phyloP scores from a whole-genome alignment of 2,113 vertebrate genomes.

The Cyphomyrus plagiostoma region DNA sequence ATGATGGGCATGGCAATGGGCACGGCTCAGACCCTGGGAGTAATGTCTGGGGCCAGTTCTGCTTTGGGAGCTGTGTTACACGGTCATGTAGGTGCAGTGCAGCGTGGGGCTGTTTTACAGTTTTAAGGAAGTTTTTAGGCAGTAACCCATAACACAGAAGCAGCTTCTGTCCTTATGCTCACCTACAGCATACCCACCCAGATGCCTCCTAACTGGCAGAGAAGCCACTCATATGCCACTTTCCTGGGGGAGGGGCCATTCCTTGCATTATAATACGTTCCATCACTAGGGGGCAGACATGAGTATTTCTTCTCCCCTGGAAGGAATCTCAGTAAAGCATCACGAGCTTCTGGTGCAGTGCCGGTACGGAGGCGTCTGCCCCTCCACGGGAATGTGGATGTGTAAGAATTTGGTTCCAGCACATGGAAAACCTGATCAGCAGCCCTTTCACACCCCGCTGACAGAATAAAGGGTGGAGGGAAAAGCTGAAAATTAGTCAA shows the following conservation, averaged over 20 bases:
- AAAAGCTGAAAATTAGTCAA: background rate
- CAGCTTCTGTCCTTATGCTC: background rate
- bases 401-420: background rate
- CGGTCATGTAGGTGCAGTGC: background rate
- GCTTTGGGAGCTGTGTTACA: background rate
- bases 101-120: background rate
- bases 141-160: background rate
- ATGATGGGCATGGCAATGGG: background rate
- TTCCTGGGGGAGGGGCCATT: background rate
- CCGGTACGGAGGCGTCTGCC: background rate
- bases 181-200: background rate
- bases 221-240: background rate
- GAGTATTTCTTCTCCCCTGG: background rate
- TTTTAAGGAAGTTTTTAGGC: background rate
- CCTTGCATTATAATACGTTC: background rate
- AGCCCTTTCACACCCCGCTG: background rate
- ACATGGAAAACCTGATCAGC: constrained; percentile 2
- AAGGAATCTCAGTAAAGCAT: background rate
- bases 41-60: background rate
- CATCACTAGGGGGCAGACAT: background rate
- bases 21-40: background rate
- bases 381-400: background rate
- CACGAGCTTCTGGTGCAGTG: background rate
- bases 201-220: background rate
- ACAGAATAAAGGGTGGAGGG: background rate